Percentiles rank a stretch among this genome's conserved stretches.
Evolutionary conservation across 2,888 invertebrate species (phyloP).

Genomic region (Miltochrista miniata): DNA sequence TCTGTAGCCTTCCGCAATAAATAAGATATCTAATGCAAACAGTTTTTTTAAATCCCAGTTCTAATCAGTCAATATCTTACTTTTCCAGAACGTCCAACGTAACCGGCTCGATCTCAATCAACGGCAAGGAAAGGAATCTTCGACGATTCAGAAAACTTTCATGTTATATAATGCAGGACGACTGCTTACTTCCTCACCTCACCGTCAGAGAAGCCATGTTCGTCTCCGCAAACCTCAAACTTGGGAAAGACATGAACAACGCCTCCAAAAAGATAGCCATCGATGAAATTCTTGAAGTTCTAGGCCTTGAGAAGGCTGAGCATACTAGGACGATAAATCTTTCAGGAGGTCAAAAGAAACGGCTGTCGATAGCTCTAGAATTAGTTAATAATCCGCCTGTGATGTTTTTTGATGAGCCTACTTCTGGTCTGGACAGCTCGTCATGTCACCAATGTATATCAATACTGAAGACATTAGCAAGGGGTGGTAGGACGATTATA

Average conservation of each 20-base stretch:
- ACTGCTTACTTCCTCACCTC: constrained; percentile 93
- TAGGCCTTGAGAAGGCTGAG: constrained; percentile 90
- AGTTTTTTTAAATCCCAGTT: too few relatives aligned
- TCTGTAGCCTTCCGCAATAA: too few relatives aligned
- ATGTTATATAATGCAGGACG: constrained; percentile 98
- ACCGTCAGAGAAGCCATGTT: constrained; percentile 97
- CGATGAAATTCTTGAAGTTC: constrained; percentile 92
- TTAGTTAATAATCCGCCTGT: constrained; percentile 98
- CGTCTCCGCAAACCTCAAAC: constrained; percentile 96
- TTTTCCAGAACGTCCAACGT: constrained; percentile 90
- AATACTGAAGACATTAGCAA: constrained; percentile 93
- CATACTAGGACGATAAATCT: constrained; percentile 91
- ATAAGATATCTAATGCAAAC: too few relatives aligned
- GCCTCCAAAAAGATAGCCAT: constrained; percentile 91
- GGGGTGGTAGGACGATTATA: constrained; percentile 95
- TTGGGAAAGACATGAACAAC: constrained; percentile 90
- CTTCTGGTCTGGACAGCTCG: constrained; percentile 96
- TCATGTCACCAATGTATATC: constrained; percentile 97
- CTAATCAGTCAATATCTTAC: background rate
- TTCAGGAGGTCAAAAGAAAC: constrained; percentile 95
- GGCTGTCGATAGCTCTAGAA: constrained; percentile 95
- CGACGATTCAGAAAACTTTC: constrained; percentile 96
- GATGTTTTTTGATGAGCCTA: constrained; percentile 98
- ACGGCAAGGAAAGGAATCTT: constrained; percentile 93
- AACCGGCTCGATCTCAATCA: constrained; percentile 93